phyloP scores from a whole-genome alignment of 2,888 invertebrate species.

The Oscheius myriophilus region DNA sequence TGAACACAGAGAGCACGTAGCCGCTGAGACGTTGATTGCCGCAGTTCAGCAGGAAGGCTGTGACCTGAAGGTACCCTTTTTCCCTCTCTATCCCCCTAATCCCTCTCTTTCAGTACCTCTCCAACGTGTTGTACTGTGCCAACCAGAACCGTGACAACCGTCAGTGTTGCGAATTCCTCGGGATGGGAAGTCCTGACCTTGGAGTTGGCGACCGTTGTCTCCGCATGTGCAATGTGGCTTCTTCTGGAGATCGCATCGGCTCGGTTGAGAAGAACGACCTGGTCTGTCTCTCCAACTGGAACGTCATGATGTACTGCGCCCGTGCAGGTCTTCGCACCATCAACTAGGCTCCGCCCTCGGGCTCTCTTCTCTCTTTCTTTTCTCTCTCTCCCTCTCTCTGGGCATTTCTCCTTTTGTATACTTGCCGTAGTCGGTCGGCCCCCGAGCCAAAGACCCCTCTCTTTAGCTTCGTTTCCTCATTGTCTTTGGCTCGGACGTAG shows the following conservation, averaged over 20 bases:
- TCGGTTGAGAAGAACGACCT: slow-evolving; percentile 63
- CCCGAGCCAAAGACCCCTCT: not conserved
- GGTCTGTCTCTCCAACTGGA: slow-evolving; percentile 67
- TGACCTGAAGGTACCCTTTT: slow-evolving; percentile 43
- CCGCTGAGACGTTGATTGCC: slow-evolving; percentile 62
- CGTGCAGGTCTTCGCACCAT: slow-evolving; percentile 65
- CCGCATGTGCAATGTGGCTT: slow-evolving; percentile 65
- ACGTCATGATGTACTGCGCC: slow-evolving; percentile 69
- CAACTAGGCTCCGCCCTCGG: slow-evolving; percentile 39
- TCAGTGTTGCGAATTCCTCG: slow-evolving; percentile 64
- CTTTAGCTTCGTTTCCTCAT: not conserved
- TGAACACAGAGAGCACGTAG: slow-evolving; percentile 67
- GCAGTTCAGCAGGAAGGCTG: slow-evolving; percentile 60
- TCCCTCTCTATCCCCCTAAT: not conserved
- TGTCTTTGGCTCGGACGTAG: slow-evolving; percentile 13
- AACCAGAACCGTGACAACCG: slow-evolving; percentile 68
- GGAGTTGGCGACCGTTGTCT: slow-evolving; percentile 66
- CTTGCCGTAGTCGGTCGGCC: slow-evolving; percentile 13
- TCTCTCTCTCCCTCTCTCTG: slow-evolving; percentile 6
- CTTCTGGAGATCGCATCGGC: slow-evolving; percentile 55
- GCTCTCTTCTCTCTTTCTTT: not conserved
- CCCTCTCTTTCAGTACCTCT: slow-evolving; percentile 46
- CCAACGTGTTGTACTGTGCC: slow-evolving; percentile 65
- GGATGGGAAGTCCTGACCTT: slow-evolving; percentile 60
- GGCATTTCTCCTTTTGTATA: slow-evolving; percentile 27